Evolutionary conservation across 1,140 invertebrate species (phyloP).

Genomic region (Papilio aristodemus): DNA sequence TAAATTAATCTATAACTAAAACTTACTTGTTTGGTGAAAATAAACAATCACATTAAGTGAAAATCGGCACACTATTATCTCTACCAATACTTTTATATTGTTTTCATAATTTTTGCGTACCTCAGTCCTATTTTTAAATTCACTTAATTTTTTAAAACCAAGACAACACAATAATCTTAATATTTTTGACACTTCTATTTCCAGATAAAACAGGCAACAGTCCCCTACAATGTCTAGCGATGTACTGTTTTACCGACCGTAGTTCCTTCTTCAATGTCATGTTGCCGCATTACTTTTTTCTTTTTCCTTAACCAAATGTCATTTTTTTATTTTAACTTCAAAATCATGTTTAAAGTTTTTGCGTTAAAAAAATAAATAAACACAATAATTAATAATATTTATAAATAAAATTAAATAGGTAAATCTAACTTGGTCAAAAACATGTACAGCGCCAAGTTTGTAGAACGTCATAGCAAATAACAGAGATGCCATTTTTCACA

Average conservation of each 20-base stretch:
- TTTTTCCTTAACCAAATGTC: no score
- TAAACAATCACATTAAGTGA: constrained; percentile 15
- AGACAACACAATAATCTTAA: neutral
- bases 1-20: neutral
- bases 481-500: no score
- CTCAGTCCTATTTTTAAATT: neutral
- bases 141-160: neutral
- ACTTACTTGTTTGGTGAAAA: constrained; percentile 2
- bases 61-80: neutral
- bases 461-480: no score
- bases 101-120: neutral
- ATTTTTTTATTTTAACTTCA: no score
- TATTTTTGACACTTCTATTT: constrained; percentile 18
- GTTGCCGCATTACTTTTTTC: neutral
- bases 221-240: constrained; percentile 7
- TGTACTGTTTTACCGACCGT: constrained; percentile 25
- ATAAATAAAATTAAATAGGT: no score
- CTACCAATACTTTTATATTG: neutral
- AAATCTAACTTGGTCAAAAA: no score
- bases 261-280: neutral
- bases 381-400: no score
- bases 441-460: no score
- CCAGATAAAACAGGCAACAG: neutral
- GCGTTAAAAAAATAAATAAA: no score
- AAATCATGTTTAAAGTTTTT: no score